Percentiles rank a stretch among this genome's conserved stretches.
These are phyloP conservation scores for Ladona fulva DNA, from an alignment of 1,140 invertebrate genomes.

Conservation along the genomic window DNA sequence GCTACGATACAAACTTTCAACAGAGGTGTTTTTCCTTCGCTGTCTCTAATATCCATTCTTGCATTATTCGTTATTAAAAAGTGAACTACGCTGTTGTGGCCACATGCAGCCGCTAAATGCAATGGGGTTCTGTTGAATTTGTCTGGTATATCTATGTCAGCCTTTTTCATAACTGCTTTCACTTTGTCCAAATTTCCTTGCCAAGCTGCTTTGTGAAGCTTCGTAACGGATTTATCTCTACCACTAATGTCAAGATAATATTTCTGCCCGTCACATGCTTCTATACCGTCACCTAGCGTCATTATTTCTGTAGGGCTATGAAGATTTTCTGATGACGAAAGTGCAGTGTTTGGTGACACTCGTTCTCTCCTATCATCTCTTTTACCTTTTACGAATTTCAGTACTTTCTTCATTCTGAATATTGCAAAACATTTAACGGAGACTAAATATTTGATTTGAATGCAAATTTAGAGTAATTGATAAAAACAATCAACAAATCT, in stretches of 20 bases:
- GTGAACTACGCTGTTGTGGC: slow-evolving; percentile 30
- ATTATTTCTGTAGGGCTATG: not conserved
- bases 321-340: slow-evolving; percentile 6
- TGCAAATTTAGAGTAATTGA: too few relatives aligned
- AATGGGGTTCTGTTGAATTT: slow-evolving; percentile 28
- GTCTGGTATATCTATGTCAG: slow-evolving; percentile 29
- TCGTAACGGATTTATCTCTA: slow-evolving; percentile 27
- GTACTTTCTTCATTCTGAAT: not conserved
- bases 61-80: slow-evolving; percentile 30
- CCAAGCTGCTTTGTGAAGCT: slow-evolving; percentile 32
- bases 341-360: not conserved
- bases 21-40: not conserved
- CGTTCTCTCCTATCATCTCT: not conserved
- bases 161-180: slow-evolving; percentile 27
- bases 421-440: not conserved
- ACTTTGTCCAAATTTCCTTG: slow-evolving; percentile 31
- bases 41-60: slow-evolving; percentile 17
- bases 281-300: not conserved
- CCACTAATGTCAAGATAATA: not conserved
- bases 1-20: not conserved
- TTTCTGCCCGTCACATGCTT: not conserved
- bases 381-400: not conserved
- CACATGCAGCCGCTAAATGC: slow-evolving; percentile 31
- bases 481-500: too few relatives aligned
- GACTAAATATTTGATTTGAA: too few relatives aligned